Evolutionary conservation across 1,140 invertebrate species (phyloP), one percentile per base, ranked within the genome.

Genomic region (Daktulosphaira vitifoliae): DNA sequence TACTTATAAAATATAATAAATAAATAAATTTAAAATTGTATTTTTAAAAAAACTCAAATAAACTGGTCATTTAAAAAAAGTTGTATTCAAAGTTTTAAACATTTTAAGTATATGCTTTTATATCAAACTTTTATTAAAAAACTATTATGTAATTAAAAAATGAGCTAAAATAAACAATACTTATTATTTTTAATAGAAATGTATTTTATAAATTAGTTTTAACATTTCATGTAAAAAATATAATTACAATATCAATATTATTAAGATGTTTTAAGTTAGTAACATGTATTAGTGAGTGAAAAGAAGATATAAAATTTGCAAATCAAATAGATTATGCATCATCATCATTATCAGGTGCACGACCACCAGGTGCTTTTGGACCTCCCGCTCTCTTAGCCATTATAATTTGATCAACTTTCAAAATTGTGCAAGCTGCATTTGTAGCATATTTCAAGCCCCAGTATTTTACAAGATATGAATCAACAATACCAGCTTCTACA

Each of bases 361-460:
- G 42, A 29, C 56, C 56, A 48, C 42, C 56, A 6, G 82, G 84
- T 1, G 88, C 80, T 78, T 96, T 96, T 1, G 96, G 95, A 52
- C 95, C 95, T 65, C 95, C 95, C 18, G 94, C 93, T 72, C 87
- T 82, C 77, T 98, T 98, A 1, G 96, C 92, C 92, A 98, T 97
- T 66, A 99, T 98, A 67, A 99, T 98, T 78, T 97, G 88, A 79
- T 99, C 95, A n/a, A 99, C 91, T 76, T 90, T 87, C 4, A 99
- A 80, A 71, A 99, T 89, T 1, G 96, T 98, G 56, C 85, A 84
- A 1, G 95, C 93, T 13, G 92, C 92, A 69, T 88, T 83, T 0
- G 92, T 88, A 1, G 96, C 93, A 78, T 98, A 97, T 73, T 97
- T 96, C 20, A 99, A 75, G 4, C 84, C 95, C 92, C 95, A 98